phyloP scores from a whole-genome alignment of 2,113 vertebrate species.

The Callospermophilus lateralis region DNA sequence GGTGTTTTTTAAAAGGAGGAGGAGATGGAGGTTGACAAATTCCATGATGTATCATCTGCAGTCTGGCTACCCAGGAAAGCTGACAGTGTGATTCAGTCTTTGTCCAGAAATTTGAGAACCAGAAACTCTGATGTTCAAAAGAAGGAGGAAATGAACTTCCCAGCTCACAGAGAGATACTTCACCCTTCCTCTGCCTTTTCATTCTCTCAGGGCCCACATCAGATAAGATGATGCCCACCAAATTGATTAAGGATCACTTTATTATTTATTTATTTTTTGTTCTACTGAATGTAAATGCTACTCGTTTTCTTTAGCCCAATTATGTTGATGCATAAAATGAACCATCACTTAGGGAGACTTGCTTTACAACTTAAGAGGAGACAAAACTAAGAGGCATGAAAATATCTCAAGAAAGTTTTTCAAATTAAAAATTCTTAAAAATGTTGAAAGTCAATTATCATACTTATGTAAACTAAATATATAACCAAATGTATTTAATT shows the following conservation, averaged over 20 bases:
- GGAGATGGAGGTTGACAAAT: not conserved
- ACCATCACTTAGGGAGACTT: not conserved
- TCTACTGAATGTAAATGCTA: not conserved
- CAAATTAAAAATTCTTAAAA: not conserved
- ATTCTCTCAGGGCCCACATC: not conserved
- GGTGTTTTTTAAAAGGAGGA: not conserved
- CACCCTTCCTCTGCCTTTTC: not conserved
- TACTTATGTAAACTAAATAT: not conserved
- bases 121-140: not conserved
- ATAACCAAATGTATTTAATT: not conserved
- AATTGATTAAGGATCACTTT: not conserved
- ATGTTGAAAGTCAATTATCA: not conserved
- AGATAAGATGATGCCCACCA: not conserved
- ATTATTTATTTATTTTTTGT: no score
- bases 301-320: no score
- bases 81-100: not conserved
- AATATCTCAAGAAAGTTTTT: not conserved
- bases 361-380: not conserved
- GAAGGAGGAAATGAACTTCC: not conserved
- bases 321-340: no score
- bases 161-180: not conserved
- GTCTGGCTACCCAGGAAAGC: not conserved
- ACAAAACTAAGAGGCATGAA: not conserved
- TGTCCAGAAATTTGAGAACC: not conserved
- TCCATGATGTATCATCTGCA: not conserved